A percentile compares a stretch with the other conserved stretches of the same genome.
phyloP scores from a whole-genome alignment of 2,888 invertebrate species.

The Pinctada fucata region DNA sequence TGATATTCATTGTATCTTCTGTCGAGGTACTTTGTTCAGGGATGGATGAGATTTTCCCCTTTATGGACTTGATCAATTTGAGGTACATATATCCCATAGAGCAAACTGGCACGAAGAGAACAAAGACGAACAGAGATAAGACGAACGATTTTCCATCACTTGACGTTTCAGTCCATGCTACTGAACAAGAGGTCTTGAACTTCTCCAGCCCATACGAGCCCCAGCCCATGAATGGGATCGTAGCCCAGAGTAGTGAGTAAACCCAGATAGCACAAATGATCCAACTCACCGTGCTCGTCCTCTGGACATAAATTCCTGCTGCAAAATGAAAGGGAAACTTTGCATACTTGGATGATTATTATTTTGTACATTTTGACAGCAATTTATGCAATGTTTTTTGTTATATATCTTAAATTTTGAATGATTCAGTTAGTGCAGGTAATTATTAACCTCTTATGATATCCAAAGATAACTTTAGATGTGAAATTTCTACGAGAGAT shows the following conservation, averaged over 20 bases:
- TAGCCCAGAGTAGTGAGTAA: constrained; percentile 48
- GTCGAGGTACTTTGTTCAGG: too few relatives aligned
- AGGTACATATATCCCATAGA: constrained; percentile 4
- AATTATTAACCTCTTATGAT: too few relatives aligned
- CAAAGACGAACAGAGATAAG: constrained; percentile 17
- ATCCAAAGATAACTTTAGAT: too few relatives aligned
- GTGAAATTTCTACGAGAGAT: too few relatives aligned
- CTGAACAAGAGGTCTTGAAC: constrained; percentile 55
- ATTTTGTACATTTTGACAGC: too few relatives aligned
- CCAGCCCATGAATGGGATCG: constrained; percentile 55
- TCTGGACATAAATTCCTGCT: background rate
- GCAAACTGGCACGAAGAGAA: background rate
- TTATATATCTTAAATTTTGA: too few relatives aligned
- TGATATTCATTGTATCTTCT: too few relatives aligned
- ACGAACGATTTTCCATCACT: constrained; percentile 21
- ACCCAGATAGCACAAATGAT: constrained; percentile 32
- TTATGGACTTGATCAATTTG: background rate
- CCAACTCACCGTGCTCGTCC: background rate
- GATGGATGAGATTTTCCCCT: background rate
- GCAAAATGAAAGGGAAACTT: too few relatives aligned
- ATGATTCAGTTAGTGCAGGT: too few relatives aligned
- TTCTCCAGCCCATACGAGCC: constrained; percentile 51
- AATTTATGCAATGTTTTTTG: too few relatives aligned
- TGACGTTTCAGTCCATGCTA: constrained; percentile 48
- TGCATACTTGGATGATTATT: too few relatives aligned